Conservation (phyloP, 2,888 invertebrate species). For the Mellilla xanthometata region DNA sequence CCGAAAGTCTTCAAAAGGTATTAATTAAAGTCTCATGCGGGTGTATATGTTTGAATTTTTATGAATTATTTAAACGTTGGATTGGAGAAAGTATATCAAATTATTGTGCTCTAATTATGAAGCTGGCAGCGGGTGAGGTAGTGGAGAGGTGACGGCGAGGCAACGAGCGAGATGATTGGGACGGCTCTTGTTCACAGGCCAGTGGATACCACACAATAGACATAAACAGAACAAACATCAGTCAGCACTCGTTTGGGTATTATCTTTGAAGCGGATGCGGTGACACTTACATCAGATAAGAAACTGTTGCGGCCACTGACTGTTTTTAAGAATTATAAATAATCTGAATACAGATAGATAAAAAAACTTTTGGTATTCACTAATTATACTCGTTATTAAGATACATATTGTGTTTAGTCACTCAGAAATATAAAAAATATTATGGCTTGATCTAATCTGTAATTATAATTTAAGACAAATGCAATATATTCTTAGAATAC, state of each 20-base stretch:
- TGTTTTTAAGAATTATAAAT: too few relatives aligned
- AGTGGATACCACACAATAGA: constrained; percentile 24
- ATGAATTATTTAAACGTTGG: constrained; percentile 58
- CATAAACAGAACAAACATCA: constrained; percentile 9
- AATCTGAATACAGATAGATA: too few relatives aligned
- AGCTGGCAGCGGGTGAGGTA: constrained; percentile 55
- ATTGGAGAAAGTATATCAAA: constrained; percentile 70
- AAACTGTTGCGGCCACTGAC: not conserved
- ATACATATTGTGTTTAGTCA: too few relatives aligned
- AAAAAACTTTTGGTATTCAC: too few relatives aligned
- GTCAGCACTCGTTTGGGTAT: not conserved
- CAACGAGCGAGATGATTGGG: constrained; percentile 13
- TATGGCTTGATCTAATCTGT: too few relatives aligned
- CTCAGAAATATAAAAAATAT: too few relatives aligned
- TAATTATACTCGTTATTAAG: too few relatives aligned
- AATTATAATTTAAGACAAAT: too few relatives aligned
- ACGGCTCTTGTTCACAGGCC: constrained; percentile 25
- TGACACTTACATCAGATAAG: constrained; percentile 23
- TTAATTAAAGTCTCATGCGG: constrained; percentile 51
- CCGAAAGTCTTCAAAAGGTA: constrained; percentile 65
- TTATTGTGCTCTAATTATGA: constrained; percentile 75
- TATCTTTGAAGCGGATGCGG: constrained; percentile 15
- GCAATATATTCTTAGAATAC: too few relatives aligned
- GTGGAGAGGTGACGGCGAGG: constrained; percentile 24
- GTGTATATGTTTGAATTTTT: constrained; percentile 53